Base-by-base conservation (phyloP, 2,113 vertebrate species). In the Apodemus sylvaticus region DNA sequence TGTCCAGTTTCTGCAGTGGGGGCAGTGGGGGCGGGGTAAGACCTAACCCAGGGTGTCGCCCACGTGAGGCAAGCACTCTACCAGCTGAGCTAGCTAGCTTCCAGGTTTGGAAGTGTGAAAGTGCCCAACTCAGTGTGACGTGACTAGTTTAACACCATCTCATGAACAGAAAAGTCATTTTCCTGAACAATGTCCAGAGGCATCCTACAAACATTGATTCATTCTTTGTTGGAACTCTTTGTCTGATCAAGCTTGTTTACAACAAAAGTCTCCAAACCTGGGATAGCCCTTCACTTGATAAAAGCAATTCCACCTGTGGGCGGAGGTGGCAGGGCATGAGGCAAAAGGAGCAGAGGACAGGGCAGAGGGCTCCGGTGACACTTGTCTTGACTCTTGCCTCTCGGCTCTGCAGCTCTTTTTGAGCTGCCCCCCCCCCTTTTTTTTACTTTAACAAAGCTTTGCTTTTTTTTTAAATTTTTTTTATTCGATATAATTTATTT, bases 221-320 rank as follows among this genome's bases (percentile, higher is more conserved):
- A 53, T 58, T 90, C 95, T 93, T 45, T 39, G 62, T 87, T 95
- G 62, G 90, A 97, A 85, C 76, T 10, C 34, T 86, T 85, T 92
- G 94, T 91, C 96, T 96, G 87, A 90, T 95, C 96, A 96, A 95
- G 58, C 68, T 36, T 95, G 94, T 97, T 97, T 97, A 96, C 94
- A 92, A 83, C 82, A 87, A 76, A 96, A 70, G n/a, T 94, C 93
- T 97, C 91, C 77, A 89, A 94, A 92, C 76, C 87, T 55, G 26
- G 31, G 81, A 66, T 78, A 86, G 93, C 91, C 68, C 93, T 96
- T 79, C 74, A 60, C 45, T 7, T 0, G 2, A 91, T 70, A 89
- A 95, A 97, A 94, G 85, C 94, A 62, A 97, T 66, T 93, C 94
- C 93, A 76, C 92, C 70, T 31, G n/a, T 74, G 71, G 89, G 73